Base-by-base conservation (phyloP, 2,113 vertebrate genomes). In the Entelurus aequoreus region DNA sequence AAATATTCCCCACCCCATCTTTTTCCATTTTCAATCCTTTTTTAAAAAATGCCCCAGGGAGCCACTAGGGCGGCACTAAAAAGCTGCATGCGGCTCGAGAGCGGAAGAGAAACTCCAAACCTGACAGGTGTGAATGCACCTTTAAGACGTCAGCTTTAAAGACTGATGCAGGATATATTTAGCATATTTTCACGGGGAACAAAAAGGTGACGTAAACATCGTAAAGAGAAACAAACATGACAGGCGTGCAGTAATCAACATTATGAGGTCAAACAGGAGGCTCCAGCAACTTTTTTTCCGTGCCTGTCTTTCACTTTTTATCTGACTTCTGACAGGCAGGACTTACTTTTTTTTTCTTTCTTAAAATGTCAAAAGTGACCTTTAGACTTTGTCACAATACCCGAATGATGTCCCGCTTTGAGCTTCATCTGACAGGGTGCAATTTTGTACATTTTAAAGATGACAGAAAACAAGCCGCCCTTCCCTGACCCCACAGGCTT, bases 401-500 rank as follows among this genome's bases (percentile, higher is more conserved):
- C 11, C 13, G 10, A 50, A n/a, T 63, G 19, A 42, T 82, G 76
- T 71, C 67, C 74, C 82, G 80, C 62, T 79, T 82, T 69, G 37
- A 50, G 69, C 51, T 47, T 37, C 52, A 68, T 72, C 54, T 28
- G 54, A 79, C 75, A 81, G 66, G 69, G 67, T 71, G 69, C 60
- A 59, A 58, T 75, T 75, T 73, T 76, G 65, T 74, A 64, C 61
- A 70, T 69, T 71, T 85, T 69, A 80, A 66, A 75, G 72, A 77
- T 79, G 74, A 78, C 65, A 81, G 65, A 77, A 81, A 68, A 78
- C 67, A 71, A 75, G 80, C 60, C 72, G 64, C 49, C 55, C 68
- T 60, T 46, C 66, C 57, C 70, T 48, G 5, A 47, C 46, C 7
- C 54, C n/a, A 44, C n/a, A 19, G 6, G 40, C 5, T 42, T 56